These are phyloP conservation scores for Tyto alba DNA, from an alignment of 2,113 vertebrate genomes.

Conservation along the genomic window DNA sequence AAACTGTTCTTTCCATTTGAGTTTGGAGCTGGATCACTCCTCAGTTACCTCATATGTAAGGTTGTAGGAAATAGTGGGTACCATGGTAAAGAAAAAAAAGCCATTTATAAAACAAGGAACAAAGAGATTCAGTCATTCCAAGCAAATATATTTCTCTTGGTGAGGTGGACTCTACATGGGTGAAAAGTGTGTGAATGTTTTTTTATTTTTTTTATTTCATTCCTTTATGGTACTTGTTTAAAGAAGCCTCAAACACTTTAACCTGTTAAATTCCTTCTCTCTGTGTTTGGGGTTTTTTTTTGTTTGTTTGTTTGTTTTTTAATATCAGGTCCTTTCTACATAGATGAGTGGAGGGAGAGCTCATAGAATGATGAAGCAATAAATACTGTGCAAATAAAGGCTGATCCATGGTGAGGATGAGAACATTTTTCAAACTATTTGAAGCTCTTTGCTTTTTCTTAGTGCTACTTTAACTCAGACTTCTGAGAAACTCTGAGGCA, in stretches of 20 bases:
- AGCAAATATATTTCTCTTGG: not conserved
- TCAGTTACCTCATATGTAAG: not conserved
- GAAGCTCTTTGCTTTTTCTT: not conserved
- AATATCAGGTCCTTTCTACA: not conserved
- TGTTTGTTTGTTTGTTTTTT: not conserved
- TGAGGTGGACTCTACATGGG: too few species aligned
- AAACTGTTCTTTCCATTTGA: not conserved
- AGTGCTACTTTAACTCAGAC: not conserved
- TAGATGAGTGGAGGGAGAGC: not conserved
- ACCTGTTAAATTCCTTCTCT: not conserved
- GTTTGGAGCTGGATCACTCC: not conserved
- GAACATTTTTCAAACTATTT: not conserved
- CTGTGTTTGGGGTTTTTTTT: not conserved
- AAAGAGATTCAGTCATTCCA: not conserved
- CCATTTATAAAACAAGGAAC: not conserved
- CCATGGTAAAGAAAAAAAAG: not conserved
- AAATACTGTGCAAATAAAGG: not conserved
- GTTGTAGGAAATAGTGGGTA: not conserved
- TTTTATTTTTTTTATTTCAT: not conserved
- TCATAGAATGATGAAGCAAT: not conserved
- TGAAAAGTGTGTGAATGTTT: not conserved
- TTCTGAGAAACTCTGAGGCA: not conserved
- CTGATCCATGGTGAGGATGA: not conserved
- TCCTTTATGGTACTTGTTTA: not conserved
- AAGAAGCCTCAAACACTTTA: not conserved